phyloP scores from a whole-genome alignment of 2,113 vertebrate genomes.

The Argyrosomus japonicus region DNA sequence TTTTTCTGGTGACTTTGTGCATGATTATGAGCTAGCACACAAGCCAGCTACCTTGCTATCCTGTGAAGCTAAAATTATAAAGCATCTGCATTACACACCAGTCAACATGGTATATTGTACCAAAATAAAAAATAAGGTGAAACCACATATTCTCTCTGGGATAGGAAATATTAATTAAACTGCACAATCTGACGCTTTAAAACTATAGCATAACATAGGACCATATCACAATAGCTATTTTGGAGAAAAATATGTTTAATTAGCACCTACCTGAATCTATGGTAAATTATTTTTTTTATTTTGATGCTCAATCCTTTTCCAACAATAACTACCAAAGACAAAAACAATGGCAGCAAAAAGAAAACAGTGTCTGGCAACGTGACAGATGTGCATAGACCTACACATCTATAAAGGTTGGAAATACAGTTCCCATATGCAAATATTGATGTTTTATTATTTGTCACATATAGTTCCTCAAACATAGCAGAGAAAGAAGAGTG shows the following conservation, averaged over 20 bases:
- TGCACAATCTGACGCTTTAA: conserved; percentile 33
- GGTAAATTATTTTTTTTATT: conserved; percentile 14
- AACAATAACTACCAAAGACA: conserved; percentile 29
- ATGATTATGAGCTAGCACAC: background rate
- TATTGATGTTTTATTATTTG: conserved; percentile 47
- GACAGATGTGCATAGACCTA: conserved; percentile 49
- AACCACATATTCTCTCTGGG: conserved; percentile 32
- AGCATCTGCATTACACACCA: conserved; percentile 2
- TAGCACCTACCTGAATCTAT: conserved; percentile 20
- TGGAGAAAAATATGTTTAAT: conserved; percentile 24
- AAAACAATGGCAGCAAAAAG: conserved; percentile 53
- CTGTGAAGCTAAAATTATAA: conserved; percentile 6
- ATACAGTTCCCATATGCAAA: conserved; percentile 48
- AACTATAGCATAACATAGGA: conserved; percentile 50
- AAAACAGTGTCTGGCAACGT: conserved; percentile 53
- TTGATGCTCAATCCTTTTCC: conserved; percentile 14
- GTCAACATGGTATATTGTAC: conserved; percentile 8
- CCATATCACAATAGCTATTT: conserved; percentile 46
- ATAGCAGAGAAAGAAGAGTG: conserved; percentile 69
- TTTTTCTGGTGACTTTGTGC: conserved; percentile 13
- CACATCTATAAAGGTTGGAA: conserved; percentile 48
- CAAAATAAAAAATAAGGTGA: conserved; percentile 11
- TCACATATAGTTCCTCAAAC: conserved; percentile 69
- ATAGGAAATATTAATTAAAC: conserved; percentile 36
- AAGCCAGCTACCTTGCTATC: conserved; percentile 3